A percentile compares a stretch with the other conserved stretches of the same genome.
Conservation (phyloP, 1,140 invertebrate genomes). For the Harpegnathos saltator region DNA sequence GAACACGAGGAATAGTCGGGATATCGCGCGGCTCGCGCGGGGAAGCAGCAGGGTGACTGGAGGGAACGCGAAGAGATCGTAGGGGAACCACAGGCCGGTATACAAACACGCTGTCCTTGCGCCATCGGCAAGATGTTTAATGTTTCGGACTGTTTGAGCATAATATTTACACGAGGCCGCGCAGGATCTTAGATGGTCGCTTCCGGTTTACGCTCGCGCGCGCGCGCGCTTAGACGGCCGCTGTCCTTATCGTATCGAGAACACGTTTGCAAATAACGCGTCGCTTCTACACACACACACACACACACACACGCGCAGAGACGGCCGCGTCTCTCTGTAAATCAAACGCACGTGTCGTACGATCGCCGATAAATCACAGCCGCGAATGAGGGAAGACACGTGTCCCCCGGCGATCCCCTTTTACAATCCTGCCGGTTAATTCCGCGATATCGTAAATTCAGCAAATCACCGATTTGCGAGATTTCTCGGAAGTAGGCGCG, state of each 20-base stretch:
- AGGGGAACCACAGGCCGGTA: constrained; percentile 57
- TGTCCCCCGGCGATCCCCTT: background rate
- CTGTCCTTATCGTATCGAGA: constrained; percentile 57
- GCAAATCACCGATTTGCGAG: constrained; percentile 10
- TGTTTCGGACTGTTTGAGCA: constrained; percentile 78
- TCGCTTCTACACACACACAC: constrained; percentile 41
- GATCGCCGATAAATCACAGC: constrained; percentile 37
- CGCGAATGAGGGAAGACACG: background rate
- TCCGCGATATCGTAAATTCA: constrained; percentile 6
- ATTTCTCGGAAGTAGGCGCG: constrained; percentile 7
- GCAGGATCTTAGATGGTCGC: constrained; percentile 66
- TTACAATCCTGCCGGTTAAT: constrained; percentile 30
- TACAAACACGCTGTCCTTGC: constrained; percentile 69
- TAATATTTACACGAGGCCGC: constrained; percentile 78
- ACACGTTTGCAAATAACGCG: constrained; percentile 67
- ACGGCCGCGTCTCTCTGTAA: constrained; percentile 1
- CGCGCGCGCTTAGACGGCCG: constrained; percentile 28
- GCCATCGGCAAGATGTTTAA: constrained; percentile 79
- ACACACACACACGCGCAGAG: background rate
- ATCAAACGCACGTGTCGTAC: constrained; percentile 47
- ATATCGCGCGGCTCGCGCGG: background rate
- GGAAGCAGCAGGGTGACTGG: background rate
- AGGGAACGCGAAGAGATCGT: background rate
- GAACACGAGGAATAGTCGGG: constrained; percentile 39
- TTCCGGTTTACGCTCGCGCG: constrained; percentile 62